A percentile compares a stretch with the other conserved stretches of the same genome.
Evolutionary conservation across 37 sponge, comb jelly and placozoan species (phyloP).

Genomic region (Hexactinellida sp.): DNA sequence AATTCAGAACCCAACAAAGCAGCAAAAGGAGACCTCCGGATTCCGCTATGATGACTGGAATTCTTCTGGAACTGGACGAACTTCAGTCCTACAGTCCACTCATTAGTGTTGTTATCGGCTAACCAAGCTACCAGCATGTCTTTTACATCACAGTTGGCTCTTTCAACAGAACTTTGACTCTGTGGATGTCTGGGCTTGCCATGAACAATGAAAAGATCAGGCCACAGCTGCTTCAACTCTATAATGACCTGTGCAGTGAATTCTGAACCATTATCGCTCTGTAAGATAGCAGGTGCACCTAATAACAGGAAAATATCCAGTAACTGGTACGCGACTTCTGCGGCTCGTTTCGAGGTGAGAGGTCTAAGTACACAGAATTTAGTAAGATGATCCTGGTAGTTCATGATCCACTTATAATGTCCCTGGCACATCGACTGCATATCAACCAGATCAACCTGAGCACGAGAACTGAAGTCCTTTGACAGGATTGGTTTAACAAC

Average conservation of each 20-base stretch:
- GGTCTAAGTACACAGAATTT: neutral
- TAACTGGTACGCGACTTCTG: neutral
- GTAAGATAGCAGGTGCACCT: neutral
- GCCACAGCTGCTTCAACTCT: neutral
- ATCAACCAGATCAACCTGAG: no score
- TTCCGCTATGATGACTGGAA: neutral
- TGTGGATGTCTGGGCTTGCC: neutral
- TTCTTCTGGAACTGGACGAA: slow-evolving; percentile 6
- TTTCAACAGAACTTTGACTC: neutral
- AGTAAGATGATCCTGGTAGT: neutral
- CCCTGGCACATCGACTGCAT: slow-evolving; percentile 7
- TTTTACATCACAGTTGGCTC: neutral
- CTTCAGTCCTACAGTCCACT: neutral
- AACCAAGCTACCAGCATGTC: neutral
- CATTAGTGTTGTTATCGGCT: neutral
- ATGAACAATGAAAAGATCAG: neutral
- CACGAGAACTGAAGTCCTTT: no score
- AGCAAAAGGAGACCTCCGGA: neutral
- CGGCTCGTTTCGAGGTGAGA: neutral
- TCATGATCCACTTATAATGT: neutral
- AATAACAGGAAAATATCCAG: neutral
- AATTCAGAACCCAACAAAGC: neutral
- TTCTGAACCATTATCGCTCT: neutral
- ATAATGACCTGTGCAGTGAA: neutral
- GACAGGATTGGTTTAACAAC: no score